These are phyloP conservation scores for Temnothorax longispinosus DNA, from an alignment of 1,140 invertebrate genomes.

Conservation along the genomic window DNA sequence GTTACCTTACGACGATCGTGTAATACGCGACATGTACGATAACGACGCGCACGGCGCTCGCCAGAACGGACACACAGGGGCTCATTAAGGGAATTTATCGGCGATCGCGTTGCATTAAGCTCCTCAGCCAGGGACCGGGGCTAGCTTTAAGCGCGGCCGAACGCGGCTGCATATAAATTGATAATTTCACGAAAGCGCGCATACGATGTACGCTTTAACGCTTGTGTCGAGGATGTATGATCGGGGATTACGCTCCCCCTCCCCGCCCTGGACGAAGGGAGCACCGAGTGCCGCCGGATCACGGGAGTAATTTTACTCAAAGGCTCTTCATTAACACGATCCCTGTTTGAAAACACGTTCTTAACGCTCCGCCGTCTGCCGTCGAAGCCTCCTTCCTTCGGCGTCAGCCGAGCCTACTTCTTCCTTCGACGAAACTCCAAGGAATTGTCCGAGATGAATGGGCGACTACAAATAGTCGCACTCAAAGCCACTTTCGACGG, in stretches of 20 bases:
- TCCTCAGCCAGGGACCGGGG: not conserved
- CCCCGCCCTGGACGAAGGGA: not conserved
- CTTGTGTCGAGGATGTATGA: constrained; percentile 26
- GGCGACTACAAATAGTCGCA: not conserved
- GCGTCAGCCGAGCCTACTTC: not conserved
- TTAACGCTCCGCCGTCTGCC: constrained; percentile 8
- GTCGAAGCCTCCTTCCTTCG: not conserved
- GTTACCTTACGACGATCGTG: constrained; percentile 44
- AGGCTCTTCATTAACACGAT: constrained; percentile 56
- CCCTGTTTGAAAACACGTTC: constrained; percentile 61
- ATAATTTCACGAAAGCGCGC: constrained; percentile 46
- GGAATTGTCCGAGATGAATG: constrained; percentile 4
- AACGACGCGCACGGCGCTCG: constrained; percentile 32
- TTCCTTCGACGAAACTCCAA: not conserved
- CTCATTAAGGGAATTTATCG: constrained; percentile 59
- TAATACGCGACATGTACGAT: constrained; percentile 57
- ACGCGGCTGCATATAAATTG: constrained; percentile 54
- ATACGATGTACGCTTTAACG: constrained; percentile 26
- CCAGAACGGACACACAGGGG: constrained; percentile 3
- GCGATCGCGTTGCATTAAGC: constrained; percentile 55
- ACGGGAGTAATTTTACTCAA: constrained; percentile 42
- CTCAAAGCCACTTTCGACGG: not conserved
- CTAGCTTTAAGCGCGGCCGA: constrained; percentile 27
- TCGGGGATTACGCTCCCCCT: constrained; percentile 14
- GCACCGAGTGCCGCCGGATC: not conserved